These are phyloP conservation scores for Eugnorisma glareosa DNA, from an alignment of 2,888 invertebrate species.

Conservation along the genomic window DNA sequence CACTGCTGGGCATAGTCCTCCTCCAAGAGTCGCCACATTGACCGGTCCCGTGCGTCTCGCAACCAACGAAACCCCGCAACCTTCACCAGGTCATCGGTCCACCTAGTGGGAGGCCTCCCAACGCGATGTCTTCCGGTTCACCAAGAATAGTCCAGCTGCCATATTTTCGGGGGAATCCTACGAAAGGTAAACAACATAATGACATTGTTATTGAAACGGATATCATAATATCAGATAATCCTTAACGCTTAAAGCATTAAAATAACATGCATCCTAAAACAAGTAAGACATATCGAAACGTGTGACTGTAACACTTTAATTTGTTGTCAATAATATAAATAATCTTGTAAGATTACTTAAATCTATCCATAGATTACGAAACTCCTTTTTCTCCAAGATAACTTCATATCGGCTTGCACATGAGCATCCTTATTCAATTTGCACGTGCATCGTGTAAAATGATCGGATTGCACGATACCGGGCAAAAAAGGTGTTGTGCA, in stretches of 20 bases:
- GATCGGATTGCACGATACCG: not conserved
- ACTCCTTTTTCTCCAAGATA: conserved; percentile 38
- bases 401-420: conserved; percentile 19
- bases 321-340: conserved; percentile 16
- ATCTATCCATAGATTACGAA: conserved; percentile 20
- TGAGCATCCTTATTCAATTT: not conserved
- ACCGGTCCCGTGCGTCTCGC: too few relatives aligned
- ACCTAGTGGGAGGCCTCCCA: too few relatives aligned
- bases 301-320: not conserved
- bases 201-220: not conserved
- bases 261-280: not conserved
- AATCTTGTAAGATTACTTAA: conserved; percentile 8
- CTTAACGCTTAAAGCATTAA: not conserved
- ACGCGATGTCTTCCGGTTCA: too few relatives aligned
- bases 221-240: not conserved
- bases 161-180: not conserved
- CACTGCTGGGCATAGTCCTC: too few relatives aligned
- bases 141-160: too few relatives aligned
- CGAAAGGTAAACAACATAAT: not conserved
- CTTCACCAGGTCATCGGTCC: too few relatives aligned
- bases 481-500: not conserved
- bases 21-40: too few relatives aligned
- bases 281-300: not conserved
- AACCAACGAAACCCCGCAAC: too few relatives aligned
- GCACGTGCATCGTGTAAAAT: conserved; percentile 8